A percentile compares a stretch with the other conserved stretches of the same genome.
Evolutionary conservation across 2,797 vertebrate species (phyloP).

Genomic region (Poeciliopsis turneri): DNA sequence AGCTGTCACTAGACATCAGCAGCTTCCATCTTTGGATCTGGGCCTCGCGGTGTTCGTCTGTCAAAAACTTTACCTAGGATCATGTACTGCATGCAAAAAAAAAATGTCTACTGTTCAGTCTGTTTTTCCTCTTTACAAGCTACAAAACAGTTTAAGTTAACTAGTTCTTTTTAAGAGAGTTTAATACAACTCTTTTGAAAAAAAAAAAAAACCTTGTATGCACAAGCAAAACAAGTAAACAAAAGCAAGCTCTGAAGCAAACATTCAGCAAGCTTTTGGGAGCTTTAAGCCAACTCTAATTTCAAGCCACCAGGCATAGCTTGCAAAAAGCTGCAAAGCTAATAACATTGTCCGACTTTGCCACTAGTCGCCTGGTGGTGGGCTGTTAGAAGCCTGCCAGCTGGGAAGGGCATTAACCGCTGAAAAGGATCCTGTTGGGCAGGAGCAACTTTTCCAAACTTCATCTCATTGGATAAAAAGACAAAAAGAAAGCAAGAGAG

Average conservation of each 20-base stretch:
- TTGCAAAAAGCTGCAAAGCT: conserved; percentile 46
- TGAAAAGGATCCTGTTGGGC: conserved; percentile 74
- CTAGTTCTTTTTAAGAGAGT: neutral
- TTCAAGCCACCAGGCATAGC: conserved; percentile 56
- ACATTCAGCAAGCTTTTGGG: conserved; percentile 25
- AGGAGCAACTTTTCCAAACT: conserved; percentile 74
- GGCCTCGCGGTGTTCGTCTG: conserved; percentile 13
- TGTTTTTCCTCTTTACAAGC: conserved; percentile 1
- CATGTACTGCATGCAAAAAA: neutral
- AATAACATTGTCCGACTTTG: conserved; percentile 74
- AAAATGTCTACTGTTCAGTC: neutral
- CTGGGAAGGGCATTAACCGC: conserved; percentile 72
- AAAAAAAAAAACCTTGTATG: conserved; percentile 3
- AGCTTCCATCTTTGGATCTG: conserved; percentile 12
- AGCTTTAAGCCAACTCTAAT: conserved; percentile 57
- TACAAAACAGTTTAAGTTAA: conserved; percentile 10
- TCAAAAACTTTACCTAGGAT: conserved; percentile 11
- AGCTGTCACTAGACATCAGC: conserved; percentile 32
- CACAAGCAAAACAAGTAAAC: conserved; percentile 47
- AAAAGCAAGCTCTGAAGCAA: conserved; percentile 43
- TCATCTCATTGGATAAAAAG: conserved; percentile 79
- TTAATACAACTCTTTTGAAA: conserved; percentile 21
- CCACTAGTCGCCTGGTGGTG: conserved; percentile 57
- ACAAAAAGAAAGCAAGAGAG: conserved; percentile 76
- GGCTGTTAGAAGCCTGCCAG: conserved; percentile 62